phyloP scores from a whole-genome alignment of 2,888 invertebrate genomes.

The Brachypterus glaber region DNA sequence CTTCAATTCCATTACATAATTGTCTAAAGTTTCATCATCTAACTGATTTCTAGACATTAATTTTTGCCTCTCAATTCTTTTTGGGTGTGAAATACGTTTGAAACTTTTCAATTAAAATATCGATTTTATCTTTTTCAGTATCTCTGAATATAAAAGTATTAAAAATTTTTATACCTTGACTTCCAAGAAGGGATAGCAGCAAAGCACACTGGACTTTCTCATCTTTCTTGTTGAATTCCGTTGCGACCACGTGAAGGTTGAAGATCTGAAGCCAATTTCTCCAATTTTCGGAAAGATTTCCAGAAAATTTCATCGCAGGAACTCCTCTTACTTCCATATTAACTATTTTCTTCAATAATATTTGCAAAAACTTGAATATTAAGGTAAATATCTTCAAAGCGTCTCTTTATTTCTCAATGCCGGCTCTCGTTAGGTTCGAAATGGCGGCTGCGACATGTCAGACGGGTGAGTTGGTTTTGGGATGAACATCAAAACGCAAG shows the following conservation, averaged over 20 bases:
- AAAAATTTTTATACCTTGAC: constrained; percentile 12
- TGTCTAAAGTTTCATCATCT: too few relatives aligned
- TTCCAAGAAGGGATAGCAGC: constrained; percentile 10
- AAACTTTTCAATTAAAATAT: constrained; percentile 12
- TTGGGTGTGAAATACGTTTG: constrained; percentile 15
- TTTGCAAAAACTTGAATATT: too few relatives aligned
- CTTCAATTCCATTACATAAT: too few relatives aligned
- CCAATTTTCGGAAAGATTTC: constrained; percentile 4
- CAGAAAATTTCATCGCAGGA: constrained; percentile 8
- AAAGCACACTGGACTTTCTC: constrained; percentile 13
- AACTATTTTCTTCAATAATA: too few relatives aligned
- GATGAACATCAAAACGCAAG: too few relatives aligned
- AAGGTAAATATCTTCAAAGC: too few relatives aligned
- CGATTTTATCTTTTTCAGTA: constrained; percentile 7
- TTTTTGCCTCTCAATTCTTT: constrained; percentile 16
- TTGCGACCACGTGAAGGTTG: constrained; percentile 14
- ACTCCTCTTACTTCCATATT: constrained; percentile 1
- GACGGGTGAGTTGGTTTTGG: too few relatives aligned
- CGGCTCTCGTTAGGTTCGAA: too few relatives aligned
- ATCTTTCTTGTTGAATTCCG: constrained; percentile 9
- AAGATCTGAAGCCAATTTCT: constrained; percentile 7
- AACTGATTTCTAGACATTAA: constrained; percentile 12
- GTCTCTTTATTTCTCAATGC: too few relatives aligned
- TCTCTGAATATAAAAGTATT: constrained; percentile 12
- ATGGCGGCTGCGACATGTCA: too few relatives aligned